phyloP scores from a whole-genome alignment of 1,140 invertebrate species.

The Theocolax elegans region DNA sequence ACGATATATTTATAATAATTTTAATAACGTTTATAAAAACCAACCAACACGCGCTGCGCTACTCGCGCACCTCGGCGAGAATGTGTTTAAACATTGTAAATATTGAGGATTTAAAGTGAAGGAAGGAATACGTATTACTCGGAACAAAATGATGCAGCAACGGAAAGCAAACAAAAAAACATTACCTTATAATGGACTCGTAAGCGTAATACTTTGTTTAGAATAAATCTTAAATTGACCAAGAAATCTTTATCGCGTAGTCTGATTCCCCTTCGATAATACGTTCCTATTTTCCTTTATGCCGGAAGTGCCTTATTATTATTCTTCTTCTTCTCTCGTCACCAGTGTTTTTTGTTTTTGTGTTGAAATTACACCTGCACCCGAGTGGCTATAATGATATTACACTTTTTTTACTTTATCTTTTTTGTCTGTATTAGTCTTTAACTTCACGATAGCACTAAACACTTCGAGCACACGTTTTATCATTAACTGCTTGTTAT shows the following conservation, averaged over 20 bases:
- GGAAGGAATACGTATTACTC: conserved; percentile 52
- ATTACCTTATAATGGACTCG: conserved; percentile 54
- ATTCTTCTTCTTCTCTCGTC: conserved; percentile 7
- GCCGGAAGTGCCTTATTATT: not conserved
- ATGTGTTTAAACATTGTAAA: conserved; percentile 49
- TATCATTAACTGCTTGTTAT: conserved; percentile 54
- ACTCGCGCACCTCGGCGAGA: conserved; percentile 41
- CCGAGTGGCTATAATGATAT: not conserved
- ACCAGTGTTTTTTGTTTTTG: conserved; percentile 13
- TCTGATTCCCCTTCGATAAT: conserved; percentile 38
- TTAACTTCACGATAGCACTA: not conserved
- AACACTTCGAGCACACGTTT: conserved; percentile 7
- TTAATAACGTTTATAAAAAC: conserved; percentile 68
- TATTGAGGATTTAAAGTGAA: not conserved
- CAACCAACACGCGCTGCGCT: conserved; percentile 39
- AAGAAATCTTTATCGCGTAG: conserved; percentile 50
- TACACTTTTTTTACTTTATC: not conserved
- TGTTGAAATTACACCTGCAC: not conserved
- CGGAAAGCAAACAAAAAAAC: conserved; percentile 50
- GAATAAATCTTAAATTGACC: conserved; percentile 68
- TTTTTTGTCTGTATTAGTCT: not conserved
- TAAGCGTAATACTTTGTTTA: conserved; percentile 66
- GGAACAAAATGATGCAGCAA: conserved; percentile 40
- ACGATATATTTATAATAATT: conserved; percentile 68
- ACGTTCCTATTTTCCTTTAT: not conserved